Conservation (phyloP, 2,113 vertebrate species). For the Cairina moschata region DNA sequence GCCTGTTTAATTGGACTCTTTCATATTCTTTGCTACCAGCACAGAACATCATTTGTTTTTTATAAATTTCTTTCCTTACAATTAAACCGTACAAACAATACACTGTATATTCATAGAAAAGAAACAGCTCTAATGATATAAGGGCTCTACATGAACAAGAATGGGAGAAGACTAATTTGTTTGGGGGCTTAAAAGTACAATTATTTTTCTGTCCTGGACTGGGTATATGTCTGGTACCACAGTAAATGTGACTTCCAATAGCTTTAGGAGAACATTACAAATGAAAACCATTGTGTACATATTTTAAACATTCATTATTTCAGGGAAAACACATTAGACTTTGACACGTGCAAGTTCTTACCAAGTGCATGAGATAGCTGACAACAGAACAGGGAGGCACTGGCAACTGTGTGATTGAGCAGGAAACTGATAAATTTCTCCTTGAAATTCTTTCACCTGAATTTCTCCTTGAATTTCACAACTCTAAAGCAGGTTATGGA, state of each 20-base stretch:
- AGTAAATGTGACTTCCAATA: neutral
- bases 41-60: slow-evolving; percentile 50
- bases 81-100: slow-evolving; percentile 74
- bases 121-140: slow-evolving; percentile 43
- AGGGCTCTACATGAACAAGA: slow-evolving; percentile 13
- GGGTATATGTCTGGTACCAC: neutral
- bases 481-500: neutral
- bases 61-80: slow-evolving; percentile 55
- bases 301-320: neutral
- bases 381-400: neutral
- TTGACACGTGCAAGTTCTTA: neutral
- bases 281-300: neutral
- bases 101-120: neutral
- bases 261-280: neutral
- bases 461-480: neutral
- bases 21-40: slow-evolving; percentile 62
- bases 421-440: neutral
- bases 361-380: neutral
- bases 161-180: neutral
- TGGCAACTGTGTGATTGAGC: neutral
- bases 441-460: neutral
- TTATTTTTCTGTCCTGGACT: neutral
- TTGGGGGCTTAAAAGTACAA: neutral
- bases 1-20: slow-evolving; percentile 72
- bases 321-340: neutral